Conservation (phyloP, 2,113 vertebrate species). For the Labeo catla region DNA sequence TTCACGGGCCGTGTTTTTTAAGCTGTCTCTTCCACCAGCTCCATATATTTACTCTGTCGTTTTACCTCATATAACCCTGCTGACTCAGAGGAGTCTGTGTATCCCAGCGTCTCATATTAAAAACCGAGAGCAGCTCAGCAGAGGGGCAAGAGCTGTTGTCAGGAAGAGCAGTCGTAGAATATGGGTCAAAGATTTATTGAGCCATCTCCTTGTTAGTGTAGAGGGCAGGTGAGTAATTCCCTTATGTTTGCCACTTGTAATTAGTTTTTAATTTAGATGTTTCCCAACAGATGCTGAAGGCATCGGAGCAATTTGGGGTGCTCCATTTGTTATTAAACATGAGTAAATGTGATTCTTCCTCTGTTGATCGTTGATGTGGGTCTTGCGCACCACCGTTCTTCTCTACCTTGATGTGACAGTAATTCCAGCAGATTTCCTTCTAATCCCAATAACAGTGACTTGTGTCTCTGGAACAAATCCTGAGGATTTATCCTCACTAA, state of each 20-base stretch:
- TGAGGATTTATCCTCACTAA: constrained; percentile 56
- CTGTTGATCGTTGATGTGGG: constrained; percentile 10
- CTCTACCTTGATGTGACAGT: constrained; percentile 45
- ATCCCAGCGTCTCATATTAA: constrained; percentile 22
- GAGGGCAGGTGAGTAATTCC: constrained; percentile 12
- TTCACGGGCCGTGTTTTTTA: constrained; percentile 16
- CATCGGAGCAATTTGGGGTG: constrained; percentile 6
- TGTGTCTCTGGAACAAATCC: constrained; percentile 59
- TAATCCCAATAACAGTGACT: constrained; percentile 60
- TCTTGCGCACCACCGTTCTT: constrained; percentile 35
- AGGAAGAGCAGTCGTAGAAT: constrained; percentile 28
- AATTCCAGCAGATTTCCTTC: constrained; percentile 53
- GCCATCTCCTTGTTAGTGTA: constrained; percentile 19
- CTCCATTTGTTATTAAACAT: constrained; percentile 37
- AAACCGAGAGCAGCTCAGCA: constrained; percentile 12
- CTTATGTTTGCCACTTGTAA: background rate
- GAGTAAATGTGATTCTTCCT: constrained; percentile 21
- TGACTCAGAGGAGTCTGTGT: constrained; percentile 32
- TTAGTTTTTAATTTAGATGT: constrained; percentile 3
- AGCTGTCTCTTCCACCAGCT: constrained; percentile 5
- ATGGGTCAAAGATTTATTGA: constrained; percentile 47
- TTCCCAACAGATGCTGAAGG: background rate
- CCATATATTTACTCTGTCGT: background rate
- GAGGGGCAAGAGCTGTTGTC: constrained; percentile 19
- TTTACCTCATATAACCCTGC: constrained; percentile 33